Evolutionary conservation across 2,888 invertebrate genomes (phyloP).

Genomic region (Brachypalpus laphriformis): DNA sequence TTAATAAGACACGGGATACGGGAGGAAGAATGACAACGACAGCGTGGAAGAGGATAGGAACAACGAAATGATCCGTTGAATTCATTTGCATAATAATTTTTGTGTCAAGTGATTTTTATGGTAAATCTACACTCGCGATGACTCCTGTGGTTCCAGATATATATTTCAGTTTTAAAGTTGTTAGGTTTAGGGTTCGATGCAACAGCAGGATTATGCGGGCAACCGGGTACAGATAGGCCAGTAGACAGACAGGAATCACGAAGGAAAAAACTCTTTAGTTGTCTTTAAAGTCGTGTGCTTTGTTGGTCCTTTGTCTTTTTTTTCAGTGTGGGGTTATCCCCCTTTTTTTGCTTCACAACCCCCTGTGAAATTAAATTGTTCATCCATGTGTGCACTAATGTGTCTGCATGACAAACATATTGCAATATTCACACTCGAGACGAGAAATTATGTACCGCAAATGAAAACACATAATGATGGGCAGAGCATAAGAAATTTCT

Average conservation of each 20-base stretch:
- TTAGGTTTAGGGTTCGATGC: slow-evolving; percentile 18
- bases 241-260: slow-evolving; percentile 22
- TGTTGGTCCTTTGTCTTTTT: slow-evolving; percentile 42
- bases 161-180: background rate
- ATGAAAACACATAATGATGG: no score
- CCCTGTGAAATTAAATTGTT: slow-evolving; percentile 66
- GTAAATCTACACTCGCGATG: slow-evolving; percentile 30
- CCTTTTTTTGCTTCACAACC: slow-evolving; percentile 21
- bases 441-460: slow-evolving; percentile 9
- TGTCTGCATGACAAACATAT: slow-evolving; percentile 59
- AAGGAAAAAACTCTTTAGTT: slow-evolving; percentile 30
- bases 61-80: slow-evolving; percentile 43
- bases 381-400: slow-evolving; percentile 67
- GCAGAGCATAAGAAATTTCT: background rate
- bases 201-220: slow-evolving; percentile 51
- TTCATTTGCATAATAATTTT: slow-evolving; percentile 70
- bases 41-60: background rate
- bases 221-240: slow-evolving; percentile 28
- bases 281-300: slow-evolving; percentile 49
- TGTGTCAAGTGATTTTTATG: slow-evolving; percentile 66
- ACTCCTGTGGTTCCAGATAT: slow-evolving; percentile 10
- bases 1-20: slow-evolving; percentile 36
- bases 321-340: background rate
- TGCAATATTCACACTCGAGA: slow-evolving; percentile 33
- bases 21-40: background rate